phyloP scores from a whole-genome alignment of 2,888 invertebrate genomes.

The Eulithis prunata region DNA sequence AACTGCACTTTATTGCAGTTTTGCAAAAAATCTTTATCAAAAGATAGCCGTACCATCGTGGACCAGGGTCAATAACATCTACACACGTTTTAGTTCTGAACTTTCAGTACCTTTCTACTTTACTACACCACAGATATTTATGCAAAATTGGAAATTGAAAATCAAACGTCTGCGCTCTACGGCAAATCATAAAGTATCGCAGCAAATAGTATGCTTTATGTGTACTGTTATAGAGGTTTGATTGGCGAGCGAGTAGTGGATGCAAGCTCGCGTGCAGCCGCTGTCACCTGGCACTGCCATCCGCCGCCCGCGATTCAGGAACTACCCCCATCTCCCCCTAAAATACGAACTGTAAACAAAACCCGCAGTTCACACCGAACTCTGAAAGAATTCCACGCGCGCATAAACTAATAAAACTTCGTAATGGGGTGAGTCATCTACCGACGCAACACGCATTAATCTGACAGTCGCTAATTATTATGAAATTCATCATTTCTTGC shows the following conservation, averaged over 20 bases:
- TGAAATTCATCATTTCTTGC: constrained; percentile 40
- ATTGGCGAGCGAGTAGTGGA: constrained; percentile 62
- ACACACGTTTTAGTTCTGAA: constrained; percentile 15
- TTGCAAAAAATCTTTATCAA: not conserved
- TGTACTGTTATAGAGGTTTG: constrained; percentile 54
- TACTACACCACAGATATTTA: constrained; percentile 43
- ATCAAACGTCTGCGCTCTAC: constrained; percentile 50
- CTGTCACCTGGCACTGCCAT: constrained; percentile 83
- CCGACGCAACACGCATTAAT: constrained; percentile 51
- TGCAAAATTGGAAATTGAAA: constrained; percentile 54
- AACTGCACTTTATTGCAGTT: too few species aligned
- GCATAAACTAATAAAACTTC: constrained; percentile 53
- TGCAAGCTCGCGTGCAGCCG: constrained; percentile 78
- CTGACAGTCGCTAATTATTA: constrained; percentile 56
- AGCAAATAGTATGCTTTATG: constrained; percentile 62
- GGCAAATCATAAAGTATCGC: constrained; percentile 43
- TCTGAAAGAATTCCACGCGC: constrained; percentile 47
- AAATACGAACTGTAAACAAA: constrained; percentile 68
- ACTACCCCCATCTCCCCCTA: constrained; percentile 68
- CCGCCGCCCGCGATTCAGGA: constrained; percentile 64
- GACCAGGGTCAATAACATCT: constrained; percentile 38
- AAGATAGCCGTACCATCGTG: constrained; percentile 15
- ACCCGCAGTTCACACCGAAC: constrained; percentile 49
- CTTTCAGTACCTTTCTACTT: constrained; percentile 8
- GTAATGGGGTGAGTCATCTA: constrained; percentile 50